Conservation (phyloP, 1,140 invertebrate genomes). For the Cydia strobilella region DNA sequence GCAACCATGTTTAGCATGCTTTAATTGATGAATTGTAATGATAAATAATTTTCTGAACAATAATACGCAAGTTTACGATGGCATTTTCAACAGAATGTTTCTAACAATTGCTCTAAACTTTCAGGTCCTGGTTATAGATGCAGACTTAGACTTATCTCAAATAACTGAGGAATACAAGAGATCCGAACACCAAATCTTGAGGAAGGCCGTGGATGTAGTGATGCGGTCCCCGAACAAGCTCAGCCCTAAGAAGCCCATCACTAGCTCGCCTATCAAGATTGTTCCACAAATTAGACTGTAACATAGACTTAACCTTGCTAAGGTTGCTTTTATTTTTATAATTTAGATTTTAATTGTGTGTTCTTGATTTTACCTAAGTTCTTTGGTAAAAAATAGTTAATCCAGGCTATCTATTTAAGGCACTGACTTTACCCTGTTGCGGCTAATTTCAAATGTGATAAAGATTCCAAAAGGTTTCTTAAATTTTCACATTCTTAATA, state of each 20-base stretch:
- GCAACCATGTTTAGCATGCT: too few relatives aligned
- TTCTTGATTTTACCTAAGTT: neutral
- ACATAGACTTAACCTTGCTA: conserved; percentile 37
- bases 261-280: conserved; percentile 62
- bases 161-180: conserved; percentile 83
- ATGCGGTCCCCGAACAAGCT: conserved; percentile 74
- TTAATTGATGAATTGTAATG: too few relatives aligned
- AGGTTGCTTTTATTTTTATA: conserved; percentile 27
- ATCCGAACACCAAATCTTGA: conserved; percentile 79
- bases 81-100: neutral
- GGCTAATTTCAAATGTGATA: too few relatives aligned
- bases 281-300: conserved; percentile 62
- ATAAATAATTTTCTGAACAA: neutral
- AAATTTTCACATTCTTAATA: too few relatives aligned
- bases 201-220: conserved; percentile 73
- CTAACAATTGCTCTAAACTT: conserved; percentile 37
- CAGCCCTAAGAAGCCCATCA: conserved; percentile 74
- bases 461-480: too few relatives aligned
- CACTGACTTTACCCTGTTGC: neutral
- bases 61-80: neutral
- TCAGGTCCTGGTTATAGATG: conserved; percentile 83
- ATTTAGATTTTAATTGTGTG: conserved; percentile 6
- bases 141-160: conserved; percentile 82
- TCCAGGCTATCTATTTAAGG: neutral
- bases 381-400: conserved; percentile 3